Base-by-base conservation (phyloP, 2,888 invertebrate genomes). In the Thyatira batis region DNA sequence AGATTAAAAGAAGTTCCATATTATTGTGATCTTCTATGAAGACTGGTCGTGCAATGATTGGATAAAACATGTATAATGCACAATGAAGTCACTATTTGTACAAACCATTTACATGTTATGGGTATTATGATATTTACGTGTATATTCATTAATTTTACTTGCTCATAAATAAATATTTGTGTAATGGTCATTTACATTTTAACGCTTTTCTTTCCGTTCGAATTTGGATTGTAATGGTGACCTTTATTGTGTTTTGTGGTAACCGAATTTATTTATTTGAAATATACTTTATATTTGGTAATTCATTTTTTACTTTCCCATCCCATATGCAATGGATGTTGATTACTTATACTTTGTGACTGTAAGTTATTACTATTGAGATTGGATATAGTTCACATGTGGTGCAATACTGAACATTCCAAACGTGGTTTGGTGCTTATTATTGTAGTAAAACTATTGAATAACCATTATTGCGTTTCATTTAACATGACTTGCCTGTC, bases 341-440 rank as follows among this genome's bases (percentile, higher is more conserved):
- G 60, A 57, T 65, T 65, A 58, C 68, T 71, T 77, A 70, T 77
- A 73, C 68, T 61, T 55, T 55, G 63, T 71, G 68, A 76, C 68
- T 84, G 75, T 82, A 73, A 71, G 66, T 74, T 71, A 71, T 69
- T 75, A 69, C 69, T 67, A 67, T 74, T 69, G 71, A 80, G 65
- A 84, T 85, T 82, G 79, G 80, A 76, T 82, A 81, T 76, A 82
- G 81, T 86, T 86, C 83, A 79, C 69, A 76, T 80, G 80, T 85
- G 85, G 89, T 90, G 90, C 90, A 90, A 90, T 89, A 89, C 84
- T 81, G 87, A 87, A 90, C 91, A 91, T 91, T 91, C 90, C 91
- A 89, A 90, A 91, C 90, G 68, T 86, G 78, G 89, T 91, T 90
- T 91, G 90, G 91, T 90, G 89, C 89, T 90, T 86, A 85, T 85